phyloP scores from a whole-genome alignment of 2,113 vertebrate species.

The Martes martes region DNA sequence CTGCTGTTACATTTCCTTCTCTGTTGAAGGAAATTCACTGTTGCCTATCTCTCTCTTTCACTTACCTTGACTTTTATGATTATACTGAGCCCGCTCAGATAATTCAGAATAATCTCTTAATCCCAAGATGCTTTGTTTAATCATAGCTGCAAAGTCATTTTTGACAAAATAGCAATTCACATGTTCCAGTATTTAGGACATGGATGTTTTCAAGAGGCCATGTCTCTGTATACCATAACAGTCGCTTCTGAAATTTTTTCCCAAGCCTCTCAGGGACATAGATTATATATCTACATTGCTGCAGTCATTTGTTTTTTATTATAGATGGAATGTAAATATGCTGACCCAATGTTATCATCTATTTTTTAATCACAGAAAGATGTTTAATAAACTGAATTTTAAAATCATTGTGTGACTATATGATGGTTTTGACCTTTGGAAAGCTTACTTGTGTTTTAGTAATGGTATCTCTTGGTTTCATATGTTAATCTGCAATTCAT shows the following conservation, averaged over 20 bases:
- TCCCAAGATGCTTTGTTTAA: background rate
- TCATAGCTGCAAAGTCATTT: background rate
- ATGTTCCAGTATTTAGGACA: background rate
- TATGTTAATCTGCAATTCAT: background rate
- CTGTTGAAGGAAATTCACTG: background rate
- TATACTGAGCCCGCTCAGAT: no score
- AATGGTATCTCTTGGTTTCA: background rate
- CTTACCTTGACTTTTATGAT: background rate
- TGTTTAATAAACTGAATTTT: constrained; percentile 14
- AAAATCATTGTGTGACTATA: background rate
- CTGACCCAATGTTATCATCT: background rate
- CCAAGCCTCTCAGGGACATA: background rate
- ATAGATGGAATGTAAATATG: background rate
- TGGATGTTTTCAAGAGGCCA: background rate
- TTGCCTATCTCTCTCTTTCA: background rate
- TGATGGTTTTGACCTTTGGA: background rate
- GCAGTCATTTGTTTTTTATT: background rate
- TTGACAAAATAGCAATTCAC: background rate
- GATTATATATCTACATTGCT: background rate
- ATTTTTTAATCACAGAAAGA: background rate
- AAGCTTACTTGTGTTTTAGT: background rate
- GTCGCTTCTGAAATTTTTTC: background rate
- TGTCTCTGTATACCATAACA: background rate
- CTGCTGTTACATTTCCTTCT: background rate
- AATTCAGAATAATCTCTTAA: background rate